phyloP scores from a whole-genome alignment of 1,140 invertebrate genomes.

The Bathynomus jamesi region DNA sequence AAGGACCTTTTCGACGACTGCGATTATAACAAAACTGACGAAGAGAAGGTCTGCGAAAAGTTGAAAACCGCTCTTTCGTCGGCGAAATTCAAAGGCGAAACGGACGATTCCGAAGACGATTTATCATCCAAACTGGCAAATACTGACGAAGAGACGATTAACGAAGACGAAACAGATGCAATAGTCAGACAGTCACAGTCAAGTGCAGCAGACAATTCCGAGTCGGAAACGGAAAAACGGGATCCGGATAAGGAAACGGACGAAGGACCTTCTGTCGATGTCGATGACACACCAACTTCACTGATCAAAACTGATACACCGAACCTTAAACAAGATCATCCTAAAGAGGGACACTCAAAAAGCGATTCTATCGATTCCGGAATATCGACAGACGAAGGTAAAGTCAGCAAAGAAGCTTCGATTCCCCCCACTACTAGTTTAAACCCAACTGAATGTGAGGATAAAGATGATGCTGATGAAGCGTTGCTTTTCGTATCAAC shows the following conservation, averaged over 20 bases:
- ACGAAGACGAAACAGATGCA: too few species aligned
- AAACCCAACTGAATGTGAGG: too few species aligned
- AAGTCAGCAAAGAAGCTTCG: too few species aligned
- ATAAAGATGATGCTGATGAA: too few species aligned
- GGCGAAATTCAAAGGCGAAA: constrained; percentile 35
- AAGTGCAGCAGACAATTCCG: background rate
- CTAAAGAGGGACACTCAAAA: constrained; percentile 24
- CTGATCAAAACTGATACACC: too few species aligned
- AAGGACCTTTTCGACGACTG: background rate
- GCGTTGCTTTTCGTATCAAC: too few species aligned
- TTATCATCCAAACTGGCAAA: constrained; percentile 1
- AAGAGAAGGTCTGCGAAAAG: constrained; percentile 36
- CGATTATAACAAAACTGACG: constrained; percentile 35
- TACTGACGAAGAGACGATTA: too few species aligned
- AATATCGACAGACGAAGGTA: constrained; percentile 24
- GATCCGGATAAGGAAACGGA: background rate
- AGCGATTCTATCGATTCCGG: constrained; percentile 33
- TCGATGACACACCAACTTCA: too few species aligned
- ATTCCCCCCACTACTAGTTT: too few species aligned
- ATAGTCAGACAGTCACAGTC: too few species aligned
- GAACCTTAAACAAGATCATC: background rate
- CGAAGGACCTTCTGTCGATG: too few species aligned
- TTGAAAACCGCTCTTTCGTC: constrained; percentile 34
- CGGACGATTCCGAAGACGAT: constrained; percentile 31
- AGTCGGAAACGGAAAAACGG: background rate